Evolutionary conservation across 2,888 invertebrate genomes (phyloP).

Genomic region (Agrotis clavis): DNA sequence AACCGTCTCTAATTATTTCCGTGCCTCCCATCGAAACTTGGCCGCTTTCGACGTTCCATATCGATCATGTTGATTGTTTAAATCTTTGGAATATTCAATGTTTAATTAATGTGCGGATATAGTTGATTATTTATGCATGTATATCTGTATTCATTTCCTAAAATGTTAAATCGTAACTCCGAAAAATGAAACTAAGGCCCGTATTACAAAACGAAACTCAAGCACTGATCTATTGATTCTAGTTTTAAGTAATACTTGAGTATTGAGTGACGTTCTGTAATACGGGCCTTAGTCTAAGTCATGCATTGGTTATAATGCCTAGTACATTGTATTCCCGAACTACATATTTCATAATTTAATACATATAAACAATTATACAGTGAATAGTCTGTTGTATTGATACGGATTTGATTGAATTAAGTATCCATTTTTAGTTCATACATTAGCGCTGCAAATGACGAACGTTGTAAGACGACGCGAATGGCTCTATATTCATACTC

Average conservation of each 20-base stretch:
- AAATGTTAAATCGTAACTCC: background rate
- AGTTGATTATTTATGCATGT: slow-evolving; percentile 12
- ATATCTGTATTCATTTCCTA: background rate
- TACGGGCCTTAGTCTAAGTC: too few relatives aligned
- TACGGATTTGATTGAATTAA: background rate
- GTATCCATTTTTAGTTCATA: slow-evolving; percentile 28
- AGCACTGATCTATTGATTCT: too few relatives aligned
- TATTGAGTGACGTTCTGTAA: too few relatives aligned
- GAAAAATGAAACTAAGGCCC: slow-evolving; percentile 3
- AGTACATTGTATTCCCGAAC: background rate
- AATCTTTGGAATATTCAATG: slow-evolving; percentile 27
- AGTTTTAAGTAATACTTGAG: too few relatives aligned
- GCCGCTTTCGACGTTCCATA: slow-evolving; percentile 67
- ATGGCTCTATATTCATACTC: slow-evolving; percentile 69
- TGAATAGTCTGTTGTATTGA: background rate
- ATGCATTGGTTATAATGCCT: background rate
- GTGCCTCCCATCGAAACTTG: slow-evolving; percentile 83
- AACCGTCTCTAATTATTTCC: slow-evolving; percentile 89
- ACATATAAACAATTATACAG: slow-evolving; percentile 3
- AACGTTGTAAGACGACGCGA: slow-evolving; percentile 67
- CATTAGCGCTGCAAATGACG: slow-evolving; percentile 65
- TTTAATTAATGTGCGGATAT: slow-evolving; percentile 27
- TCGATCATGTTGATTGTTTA: slow-evolving; percentile 59
- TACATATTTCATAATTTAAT: slow-evolving; percentile 1
- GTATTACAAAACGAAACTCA: too few relatives aligned